Conservation (phyloP, 2,888 invertebrate species). For the Eupeodes luniger region DNA sequence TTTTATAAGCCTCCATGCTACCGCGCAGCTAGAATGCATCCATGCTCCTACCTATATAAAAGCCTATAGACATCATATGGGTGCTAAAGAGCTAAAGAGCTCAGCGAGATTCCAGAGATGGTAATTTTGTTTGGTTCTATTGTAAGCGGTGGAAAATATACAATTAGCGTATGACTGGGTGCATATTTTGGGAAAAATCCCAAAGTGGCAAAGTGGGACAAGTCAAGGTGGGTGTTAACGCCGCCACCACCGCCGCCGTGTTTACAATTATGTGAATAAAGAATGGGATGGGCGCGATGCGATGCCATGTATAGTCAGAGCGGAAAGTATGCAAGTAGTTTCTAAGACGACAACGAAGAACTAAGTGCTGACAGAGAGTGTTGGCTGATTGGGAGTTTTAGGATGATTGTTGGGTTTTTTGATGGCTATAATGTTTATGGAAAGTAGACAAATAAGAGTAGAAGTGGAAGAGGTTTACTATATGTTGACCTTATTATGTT, state of each 20-base stretch:
- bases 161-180: constrained; percentile 62
- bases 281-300: neutral
- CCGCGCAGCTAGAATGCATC: neutral
- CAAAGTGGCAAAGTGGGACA: constrained; percentile 64
- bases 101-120: neutral
- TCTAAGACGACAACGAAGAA: too few species aligned
- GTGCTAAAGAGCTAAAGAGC: constrained; percentile 53
- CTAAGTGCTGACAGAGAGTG: constrained; percentile 56
- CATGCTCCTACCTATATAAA: neutral
- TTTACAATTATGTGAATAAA: neutral
- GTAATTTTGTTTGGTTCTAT: constrained; percentile 35
- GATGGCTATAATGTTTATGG: constrained; percentile 5
- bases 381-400: constrained; percentile 34
- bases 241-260: too few species aligned
- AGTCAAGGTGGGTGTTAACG: constrained; percentile 60
- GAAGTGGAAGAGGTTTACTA: neutral
- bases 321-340: constrained; percentile 15
- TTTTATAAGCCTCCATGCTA: constrained; percentile 10
- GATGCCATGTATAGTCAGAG: neutral
- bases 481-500: constrained; percentile 3
- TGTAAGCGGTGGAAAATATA: constrained; percentile 24
- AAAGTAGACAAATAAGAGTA: constrained; percentile 38
- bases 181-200: constrained; percentile 54
- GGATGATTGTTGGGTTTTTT: constrained; percentile 29
- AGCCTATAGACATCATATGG: neutral